A percentile compares a stretch with the other conserved stretches of the same genome.
Conservation (phyloP, 2,113 vertebrate species). For the Apeltes quadracus region DNA sequence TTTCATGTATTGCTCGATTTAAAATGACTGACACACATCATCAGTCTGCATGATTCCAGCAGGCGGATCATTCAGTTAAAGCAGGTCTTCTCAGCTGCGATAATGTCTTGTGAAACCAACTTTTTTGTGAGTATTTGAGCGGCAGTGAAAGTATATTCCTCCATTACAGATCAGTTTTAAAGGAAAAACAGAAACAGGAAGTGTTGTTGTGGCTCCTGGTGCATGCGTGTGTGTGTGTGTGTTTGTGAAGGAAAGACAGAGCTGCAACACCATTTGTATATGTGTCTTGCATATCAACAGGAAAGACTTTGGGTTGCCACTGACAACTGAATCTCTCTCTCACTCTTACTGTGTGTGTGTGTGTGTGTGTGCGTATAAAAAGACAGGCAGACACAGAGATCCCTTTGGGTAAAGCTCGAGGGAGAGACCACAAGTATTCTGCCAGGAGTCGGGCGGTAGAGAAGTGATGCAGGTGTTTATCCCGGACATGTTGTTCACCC, state of each 20-base stretch:
- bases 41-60: no score
- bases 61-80: no score
- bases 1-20: neutral
- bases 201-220: neutral
- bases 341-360: neutral
- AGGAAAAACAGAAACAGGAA: neutral
- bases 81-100: no score
- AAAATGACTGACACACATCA: no score
- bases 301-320: slow-evolving; percentile 41
- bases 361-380: neutral
- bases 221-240: neutral
- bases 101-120: no score
- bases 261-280: slow-evolving; percentile 32
- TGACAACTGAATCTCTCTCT: slow-evolving; percentile 44
- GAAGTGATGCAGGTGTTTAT: neutral
- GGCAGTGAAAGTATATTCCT: neutral
- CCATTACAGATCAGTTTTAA: neutral
- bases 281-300: slow-evolving; percentile 73
- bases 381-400: neutral
- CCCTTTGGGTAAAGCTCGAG: neutral
- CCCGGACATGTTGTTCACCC: slow-evolving; percentile 12
- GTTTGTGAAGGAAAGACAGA: neutral
- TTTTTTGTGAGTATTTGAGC: no score
- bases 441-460: neutral
- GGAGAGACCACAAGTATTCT: neutral